A percentile compares a stretch with the other conserved stretches of the same genome.
These are phyloP conservation scores for Argynnis bischoffii DNA, from an alignment of 2,888 invertebrate genomes.

Conservation along the genomic window DNA sequence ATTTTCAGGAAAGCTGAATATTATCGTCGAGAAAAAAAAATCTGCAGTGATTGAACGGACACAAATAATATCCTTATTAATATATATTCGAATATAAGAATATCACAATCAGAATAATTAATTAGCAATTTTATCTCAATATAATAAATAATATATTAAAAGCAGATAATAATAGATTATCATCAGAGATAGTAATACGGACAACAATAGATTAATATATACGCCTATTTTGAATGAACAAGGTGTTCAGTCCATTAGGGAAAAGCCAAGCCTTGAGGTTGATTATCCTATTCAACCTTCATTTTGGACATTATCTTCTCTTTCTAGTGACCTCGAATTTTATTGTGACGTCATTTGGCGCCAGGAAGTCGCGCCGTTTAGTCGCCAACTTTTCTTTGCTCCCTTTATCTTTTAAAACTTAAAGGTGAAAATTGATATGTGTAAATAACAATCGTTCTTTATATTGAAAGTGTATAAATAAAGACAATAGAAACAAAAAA, in stretches of 20 bases:
- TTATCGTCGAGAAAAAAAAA: no score
- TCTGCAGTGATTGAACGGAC: no score
- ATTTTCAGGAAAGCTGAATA: no score
- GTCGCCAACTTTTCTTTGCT: constrained; percentile 46
- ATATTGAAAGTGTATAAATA: no score
- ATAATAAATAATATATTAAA: not conserved
- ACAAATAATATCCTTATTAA: not conserved
- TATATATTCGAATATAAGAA: not conserved
- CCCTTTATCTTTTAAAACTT: constrained; percentile 29
- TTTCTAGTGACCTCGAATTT: constrained; percentile 61
- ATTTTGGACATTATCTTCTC: constrained; percentile 49
- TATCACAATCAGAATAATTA: not conserved
- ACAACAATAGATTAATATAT: not conserved
- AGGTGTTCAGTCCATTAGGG: constrained; percentile 23
- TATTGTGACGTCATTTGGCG: constrained; percentile 63
- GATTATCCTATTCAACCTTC: constrained; percentile 52
- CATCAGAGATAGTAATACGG: not conserved
- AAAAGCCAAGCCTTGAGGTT: constrained; percentile 29
- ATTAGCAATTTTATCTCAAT: not conserved
- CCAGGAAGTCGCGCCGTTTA: constrained; percentile 50
- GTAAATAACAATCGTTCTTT: no score
- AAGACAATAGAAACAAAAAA: no score
- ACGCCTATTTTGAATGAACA: not conserved
- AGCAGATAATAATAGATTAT: not conserved
- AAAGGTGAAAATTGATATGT: not conserved